Evolutionary conservation across 1,140 invertebrate genomes (phyloP).

Genomic region (Bombus soroeensis): DNA sequence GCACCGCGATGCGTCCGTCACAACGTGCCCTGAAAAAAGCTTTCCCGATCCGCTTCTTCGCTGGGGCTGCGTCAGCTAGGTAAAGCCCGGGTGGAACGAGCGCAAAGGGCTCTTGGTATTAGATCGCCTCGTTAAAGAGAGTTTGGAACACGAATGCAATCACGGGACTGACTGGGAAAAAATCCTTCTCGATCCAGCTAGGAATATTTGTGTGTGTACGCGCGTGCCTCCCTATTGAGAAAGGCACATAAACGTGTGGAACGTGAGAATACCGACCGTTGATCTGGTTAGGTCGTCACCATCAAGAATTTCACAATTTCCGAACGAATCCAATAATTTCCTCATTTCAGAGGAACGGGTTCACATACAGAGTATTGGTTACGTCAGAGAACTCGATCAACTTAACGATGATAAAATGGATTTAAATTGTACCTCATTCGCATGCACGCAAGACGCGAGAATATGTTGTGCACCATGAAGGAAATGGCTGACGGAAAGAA

Average conservation of each 20-base stretch:
- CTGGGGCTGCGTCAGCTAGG: background rate
- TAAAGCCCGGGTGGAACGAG: background rate
- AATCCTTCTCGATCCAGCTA: background rate
- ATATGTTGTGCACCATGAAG: background rate
- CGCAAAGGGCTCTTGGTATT: background rate
- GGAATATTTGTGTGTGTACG: constrained; percentile 1
- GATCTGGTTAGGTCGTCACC: constrained; percentile 38
- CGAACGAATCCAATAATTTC: constrained; percentile 60
- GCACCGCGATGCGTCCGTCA: background rate
- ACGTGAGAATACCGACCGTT: background rate
- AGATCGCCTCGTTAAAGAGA: constrained; percentile 7
- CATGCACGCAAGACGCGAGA: background rate
- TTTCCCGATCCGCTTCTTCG: background rate
- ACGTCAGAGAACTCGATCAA: constrained; percentile 1
- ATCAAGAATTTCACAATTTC: constrained; percentile 65
- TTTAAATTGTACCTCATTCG: constrained; percentile 32
- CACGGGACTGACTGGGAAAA: background rate
- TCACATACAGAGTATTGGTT: background rate
- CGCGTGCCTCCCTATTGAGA: background rate
- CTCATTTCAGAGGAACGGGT: constrained; percentile 29
- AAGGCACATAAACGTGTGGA: background rate
- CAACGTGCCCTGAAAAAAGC: background rate
- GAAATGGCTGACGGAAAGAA: background rate
- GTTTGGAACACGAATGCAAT: background rate
- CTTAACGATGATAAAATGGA: constrained; percentile 43